phyloP scores from a whole-genome alignment of 2,888 invertebrate species.

The Leptinotarsa juncta region DNA sequence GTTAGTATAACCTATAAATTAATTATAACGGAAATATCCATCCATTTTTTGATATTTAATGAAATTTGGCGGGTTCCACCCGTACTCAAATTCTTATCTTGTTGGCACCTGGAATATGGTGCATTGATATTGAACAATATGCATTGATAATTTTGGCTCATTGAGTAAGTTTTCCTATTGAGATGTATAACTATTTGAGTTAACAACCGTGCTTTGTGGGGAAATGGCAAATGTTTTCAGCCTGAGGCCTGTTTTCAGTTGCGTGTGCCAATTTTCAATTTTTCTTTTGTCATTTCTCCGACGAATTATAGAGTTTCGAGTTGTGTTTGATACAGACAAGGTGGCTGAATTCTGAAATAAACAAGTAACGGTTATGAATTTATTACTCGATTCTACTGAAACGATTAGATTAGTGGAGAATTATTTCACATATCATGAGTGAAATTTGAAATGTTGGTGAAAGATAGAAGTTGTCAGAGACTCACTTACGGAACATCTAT shows the following conservation, averaged over 20 bases:
- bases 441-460: too few relatives aligned
- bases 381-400: not conserved
- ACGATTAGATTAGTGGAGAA: not conserved
- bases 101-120: too few relatives aligned
- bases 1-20: too few relatives aligned
- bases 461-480: too few relatives aligned
- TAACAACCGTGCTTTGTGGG: slow-evolving; percentile 15
- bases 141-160: not conserved
- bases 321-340: not conserved
- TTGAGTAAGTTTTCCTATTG: not conserved
- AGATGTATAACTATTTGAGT: slow-evolving; percentile 23
- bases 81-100: too few relatives aligned
- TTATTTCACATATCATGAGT: not conserved
- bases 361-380: not conserved
- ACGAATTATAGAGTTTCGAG: slow-evolving; percentile 22
- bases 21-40: too few relatives aligned
- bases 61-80: too few relatives aligned
- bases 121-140: not conserved
- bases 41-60: too few relatives aligned
- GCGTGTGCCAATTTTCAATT: slow-evolving; percentile 18
- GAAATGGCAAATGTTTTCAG: slow-evolving; percentile 17
- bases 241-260: slow-evolving; percentile 11
- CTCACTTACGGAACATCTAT: too few relatives aligned
- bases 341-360: not conserved
- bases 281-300: slow-evolving; percentile 16